Conservation (phyloP, 2,797 vertebrate species). For the Lepilemur ruficaudatus region DNA sequence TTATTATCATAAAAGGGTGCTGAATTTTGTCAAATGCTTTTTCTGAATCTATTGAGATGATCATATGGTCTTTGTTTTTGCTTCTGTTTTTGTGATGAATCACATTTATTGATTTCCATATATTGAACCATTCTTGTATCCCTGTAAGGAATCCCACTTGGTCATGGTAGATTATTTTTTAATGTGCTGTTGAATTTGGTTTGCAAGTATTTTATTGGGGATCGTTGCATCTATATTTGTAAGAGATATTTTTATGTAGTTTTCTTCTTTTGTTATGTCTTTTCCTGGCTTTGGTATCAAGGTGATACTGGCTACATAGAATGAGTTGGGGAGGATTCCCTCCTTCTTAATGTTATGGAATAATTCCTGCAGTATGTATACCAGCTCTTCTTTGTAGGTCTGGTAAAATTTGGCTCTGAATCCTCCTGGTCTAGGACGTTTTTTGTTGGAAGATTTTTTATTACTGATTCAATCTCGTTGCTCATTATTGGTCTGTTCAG, state of each 20-base stretch:
- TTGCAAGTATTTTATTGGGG: not conserved
- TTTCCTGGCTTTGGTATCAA: not conserved
- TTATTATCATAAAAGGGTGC: not conserved
- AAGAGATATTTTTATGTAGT: not conserved
- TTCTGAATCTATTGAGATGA: not conserved
- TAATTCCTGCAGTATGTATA: not conserved
- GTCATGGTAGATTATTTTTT: not conserved
- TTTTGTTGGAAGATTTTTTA: not conserved
- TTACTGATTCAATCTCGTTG: not conserved
- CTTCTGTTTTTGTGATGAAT: not conserved
- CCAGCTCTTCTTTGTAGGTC: not conserved
- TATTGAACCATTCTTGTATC: not conserved
- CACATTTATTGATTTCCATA: not conserved
- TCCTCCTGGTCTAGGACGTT: not conserved
- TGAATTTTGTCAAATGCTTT: not conserved
- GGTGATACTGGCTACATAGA: not conserved
- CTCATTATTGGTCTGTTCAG: not conserved
- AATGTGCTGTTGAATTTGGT: not conserved
- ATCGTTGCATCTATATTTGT: not conserved
- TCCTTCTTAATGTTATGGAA: not conserved
- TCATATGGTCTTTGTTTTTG: not conserved
- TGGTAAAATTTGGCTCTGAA: not conserved
- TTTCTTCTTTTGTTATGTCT: not conserved
- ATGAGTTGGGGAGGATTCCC: not conserved
- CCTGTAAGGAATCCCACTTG: not conserved